Evolutionary conservation across 2,888 invertebrate genomes (phyloP).

Genomic region (Palloptera scutellata): DNA sequence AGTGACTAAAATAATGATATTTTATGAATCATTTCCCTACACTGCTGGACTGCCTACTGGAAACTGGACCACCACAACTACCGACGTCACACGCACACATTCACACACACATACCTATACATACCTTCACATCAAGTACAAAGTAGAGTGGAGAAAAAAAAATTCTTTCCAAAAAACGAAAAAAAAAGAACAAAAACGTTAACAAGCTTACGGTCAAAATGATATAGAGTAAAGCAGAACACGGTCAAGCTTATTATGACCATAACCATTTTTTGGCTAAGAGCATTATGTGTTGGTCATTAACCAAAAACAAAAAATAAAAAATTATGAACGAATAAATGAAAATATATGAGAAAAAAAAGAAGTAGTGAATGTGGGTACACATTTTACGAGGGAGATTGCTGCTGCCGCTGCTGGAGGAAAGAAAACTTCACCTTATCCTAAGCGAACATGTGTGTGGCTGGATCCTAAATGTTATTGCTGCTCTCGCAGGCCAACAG

Average conservation of each 20-base stretch:
- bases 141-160: too few relatives aligned
- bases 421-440: neutral
- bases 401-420: neutral
- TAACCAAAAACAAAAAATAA: conserved; percentile 7
- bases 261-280: conserved; percentile 22
- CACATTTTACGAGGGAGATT: neutral
- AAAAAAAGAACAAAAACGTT: neutral
- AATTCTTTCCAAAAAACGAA: neutral
- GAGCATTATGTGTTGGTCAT: conserved; percentile 10
- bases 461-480: neutral
- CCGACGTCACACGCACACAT: neutral
- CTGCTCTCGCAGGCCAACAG: neutral
- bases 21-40: conserved; percentile 17
- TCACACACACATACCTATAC: neutral
- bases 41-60: too few relatives aligned
- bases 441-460: conserved; percentile 14
- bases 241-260: neutral
- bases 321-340: neutral
- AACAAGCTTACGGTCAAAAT: neutral
- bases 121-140: neutral
- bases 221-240: conserved; percentile 7
- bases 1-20: conserved; percentile 25
- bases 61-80: conserved; percentile 24
- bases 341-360: neutral
- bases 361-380: neutral